A percentile compares a stretch with the other conserved stretches of the same genome.
phyloP scores from a whole-genome alignment of 2,888 invertebrate species.

The Ceramica pisi region DNA sequence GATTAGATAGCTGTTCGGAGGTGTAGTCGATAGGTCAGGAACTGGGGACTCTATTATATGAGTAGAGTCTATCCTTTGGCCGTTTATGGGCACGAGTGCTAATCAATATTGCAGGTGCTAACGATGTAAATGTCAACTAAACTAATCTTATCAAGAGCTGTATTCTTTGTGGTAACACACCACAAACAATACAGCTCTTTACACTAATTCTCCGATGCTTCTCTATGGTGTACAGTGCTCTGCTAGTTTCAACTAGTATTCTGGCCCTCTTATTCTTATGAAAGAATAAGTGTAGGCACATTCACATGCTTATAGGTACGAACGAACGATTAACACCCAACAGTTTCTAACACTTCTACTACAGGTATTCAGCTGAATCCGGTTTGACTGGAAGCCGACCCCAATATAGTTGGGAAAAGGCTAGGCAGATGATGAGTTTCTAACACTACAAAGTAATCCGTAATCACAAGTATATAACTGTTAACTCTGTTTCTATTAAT shows the following conservation, averaged over 20 bases:
- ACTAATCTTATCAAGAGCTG: not conserved
- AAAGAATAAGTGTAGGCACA: too few species aligned
- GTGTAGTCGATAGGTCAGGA: constrained; percentile 20
- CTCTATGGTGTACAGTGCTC: not conserved
- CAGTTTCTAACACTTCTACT: not conserved
- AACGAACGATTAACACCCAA: not conserved
- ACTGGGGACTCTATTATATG: not conserved
- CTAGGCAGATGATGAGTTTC: too few species aligned
- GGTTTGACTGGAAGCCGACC: too few species aligned
- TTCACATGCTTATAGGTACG: not conserved
- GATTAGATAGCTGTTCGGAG: constrained; percentile 22
- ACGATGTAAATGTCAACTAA: not conserved
- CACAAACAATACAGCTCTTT: too few species aligned
- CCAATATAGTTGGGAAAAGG: too few species aligned
- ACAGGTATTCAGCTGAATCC: too few species aligned
- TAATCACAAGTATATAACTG: not conserved
- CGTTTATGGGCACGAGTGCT: not conserved
- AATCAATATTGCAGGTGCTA: not conserved
- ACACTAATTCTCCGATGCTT: not conserved
- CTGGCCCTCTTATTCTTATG: not conserved
- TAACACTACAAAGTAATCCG: not conserved
- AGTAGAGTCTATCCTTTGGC: not conserved
- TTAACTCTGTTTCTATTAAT: not conserved
- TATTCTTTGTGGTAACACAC: not conserved
- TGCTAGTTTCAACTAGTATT: not conserved